Conservation (phyloP, 2,888 invertebrate species). For the Lepidocyrtoides sp. region DNA sequence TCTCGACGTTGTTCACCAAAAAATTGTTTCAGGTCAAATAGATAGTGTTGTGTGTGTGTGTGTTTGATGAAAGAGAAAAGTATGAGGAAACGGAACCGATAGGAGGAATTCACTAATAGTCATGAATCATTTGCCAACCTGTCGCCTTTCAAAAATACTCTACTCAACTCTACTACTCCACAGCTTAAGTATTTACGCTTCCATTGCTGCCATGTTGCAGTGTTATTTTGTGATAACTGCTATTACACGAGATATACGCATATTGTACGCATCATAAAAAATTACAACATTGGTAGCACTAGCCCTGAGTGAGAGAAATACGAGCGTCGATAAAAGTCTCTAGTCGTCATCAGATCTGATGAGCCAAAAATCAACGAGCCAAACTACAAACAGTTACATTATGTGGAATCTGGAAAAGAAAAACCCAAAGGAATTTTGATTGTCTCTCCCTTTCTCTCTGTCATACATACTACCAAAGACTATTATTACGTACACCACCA, state of each 20-base stretch:
- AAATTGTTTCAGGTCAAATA: too few species aligned
- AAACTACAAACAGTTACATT: neutral
- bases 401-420: neutral
- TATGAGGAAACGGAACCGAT: slow-evolving; percentile 51
- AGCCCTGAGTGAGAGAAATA: neutral
- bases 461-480: too few species aligned
- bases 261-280: slow-evolving; percentile 4
- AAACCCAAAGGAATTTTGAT: slow-evolving; percentile 63
- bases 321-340: slow-evolving; percentile 17
- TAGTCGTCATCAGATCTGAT: slow-evolving; percentile 12
- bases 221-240: neutral
- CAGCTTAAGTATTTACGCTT: too few species aligned
- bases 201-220: neutral
- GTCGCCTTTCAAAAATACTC: slow-evolving; percentile 59
- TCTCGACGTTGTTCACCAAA: neutral
- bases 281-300: neutral
- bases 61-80: slow-evolving; percentile 23
- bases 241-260: slow-evolving; percentile 8
- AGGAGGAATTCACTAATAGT: slow-evolving; percentile 75
- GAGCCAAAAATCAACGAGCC: neutral
- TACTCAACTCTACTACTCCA: neutral
- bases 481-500: too few species aligned
- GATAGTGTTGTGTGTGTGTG: too few species aligned
- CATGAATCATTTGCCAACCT: slow-evolving; percentile 77
- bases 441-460: neutral